Conservation (phyloP, 2,797 vertebrate genomes). For the Helicolenus hilgendorfi region DNA sequence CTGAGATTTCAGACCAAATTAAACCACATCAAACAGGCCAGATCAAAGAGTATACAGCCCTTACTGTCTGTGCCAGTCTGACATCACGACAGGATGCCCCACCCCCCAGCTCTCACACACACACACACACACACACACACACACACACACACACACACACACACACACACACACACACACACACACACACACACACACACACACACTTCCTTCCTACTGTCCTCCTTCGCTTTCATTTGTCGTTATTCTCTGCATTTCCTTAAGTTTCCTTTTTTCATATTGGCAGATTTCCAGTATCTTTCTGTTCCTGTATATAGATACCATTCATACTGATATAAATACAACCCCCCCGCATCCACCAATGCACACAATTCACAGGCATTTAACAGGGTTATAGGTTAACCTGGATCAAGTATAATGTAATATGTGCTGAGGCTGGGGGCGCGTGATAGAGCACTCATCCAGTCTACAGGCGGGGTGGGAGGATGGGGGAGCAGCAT, state of each 20-base stretch:
- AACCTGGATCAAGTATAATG: conserved; percentile 78
- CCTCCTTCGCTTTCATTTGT: conserved; percentile 7
- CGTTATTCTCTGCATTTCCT: background rate
- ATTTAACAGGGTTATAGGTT: conserved; percentile 72
- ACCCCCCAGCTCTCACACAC: conserved; percentile 27
- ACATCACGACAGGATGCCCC: conserved; percentile 61
- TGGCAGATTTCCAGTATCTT: background rate
- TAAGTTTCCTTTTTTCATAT: background rate
- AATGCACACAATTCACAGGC: conserved; percentile 20
- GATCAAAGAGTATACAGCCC: conserved; percentile 81
- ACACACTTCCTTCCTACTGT: background rate
- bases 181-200: conserved; percentile 9
- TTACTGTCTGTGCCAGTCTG: conserved; percentile 66
- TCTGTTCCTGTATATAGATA: background rate
- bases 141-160: conserved; percentile 21
- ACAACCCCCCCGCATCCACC: background rate
- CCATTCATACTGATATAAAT: background rate
- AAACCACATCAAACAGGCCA: conserved; percentile 85
- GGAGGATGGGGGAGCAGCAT: conserved; percentile 43
- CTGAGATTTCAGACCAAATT: conserved; percentile 87
- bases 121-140: too few species aligned
- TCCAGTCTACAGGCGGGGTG: conserved; percentile 17
- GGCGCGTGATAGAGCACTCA: conserved; percentile 41
- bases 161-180: conserved; percentile 18
- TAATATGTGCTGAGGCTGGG: conserved; percentile 57